Conservation (phyloP, 2,888 invertebrate genomes). For the Cheilosia soror region DNA sequence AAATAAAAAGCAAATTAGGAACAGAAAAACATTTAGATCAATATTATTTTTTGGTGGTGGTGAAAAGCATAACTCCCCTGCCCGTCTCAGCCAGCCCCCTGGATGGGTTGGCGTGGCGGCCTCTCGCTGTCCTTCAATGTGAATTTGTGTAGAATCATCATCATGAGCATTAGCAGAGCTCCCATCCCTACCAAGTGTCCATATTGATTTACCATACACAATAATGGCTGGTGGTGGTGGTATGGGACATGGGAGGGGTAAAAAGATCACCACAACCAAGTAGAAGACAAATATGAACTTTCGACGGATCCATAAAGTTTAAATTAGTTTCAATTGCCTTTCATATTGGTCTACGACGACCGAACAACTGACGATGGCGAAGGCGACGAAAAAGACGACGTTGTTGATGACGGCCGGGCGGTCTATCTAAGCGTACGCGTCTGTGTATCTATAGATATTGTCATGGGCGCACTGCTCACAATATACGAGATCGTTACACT, state of each 20-base stretch:
- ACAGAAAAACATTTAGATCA: constrained; percentile 63
- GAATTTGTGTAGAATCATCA: constrained; percentile 39
- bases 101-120: background rate
- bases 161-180: background rate
- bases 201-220: constrained; percentile 61
- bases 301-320: constrained; percentile 73
- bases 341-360: constrained; percentile 55
- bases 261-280: constrained; percentile 40
- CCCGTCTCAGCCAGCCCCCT: background rate
- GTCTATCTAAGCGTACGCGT: constrained; percentile 24
- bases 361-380: background rate
- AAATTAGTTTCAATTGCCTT: constrained; percentile 74
- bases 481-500: constrained; percentile 18
- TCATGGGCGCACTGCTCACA: constrained; percentile 40
- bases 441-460: constrained; percentile 47
- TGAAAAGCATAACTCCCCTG: background rate
- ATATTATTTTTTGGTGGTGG: constrained; percentile 42
- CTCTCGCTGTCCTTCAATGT: constrained; percentile 20
- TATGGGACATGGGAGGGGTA: background rate
- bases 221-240: constrained; percentile 8
- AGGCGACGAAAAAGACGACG: constrained; percentile 13
- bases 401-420: constrained; percentile 39
- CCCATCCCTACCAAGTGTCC: constrained; percentile 20
- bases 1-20: constrained; percentile 64
- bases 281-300: constrained; percentile 71